These are phyloP conservation scores for Fopius arisanus DNA, from an alignment of 1,140 invertebrate species.

Conservation along the genomic window DNA sequence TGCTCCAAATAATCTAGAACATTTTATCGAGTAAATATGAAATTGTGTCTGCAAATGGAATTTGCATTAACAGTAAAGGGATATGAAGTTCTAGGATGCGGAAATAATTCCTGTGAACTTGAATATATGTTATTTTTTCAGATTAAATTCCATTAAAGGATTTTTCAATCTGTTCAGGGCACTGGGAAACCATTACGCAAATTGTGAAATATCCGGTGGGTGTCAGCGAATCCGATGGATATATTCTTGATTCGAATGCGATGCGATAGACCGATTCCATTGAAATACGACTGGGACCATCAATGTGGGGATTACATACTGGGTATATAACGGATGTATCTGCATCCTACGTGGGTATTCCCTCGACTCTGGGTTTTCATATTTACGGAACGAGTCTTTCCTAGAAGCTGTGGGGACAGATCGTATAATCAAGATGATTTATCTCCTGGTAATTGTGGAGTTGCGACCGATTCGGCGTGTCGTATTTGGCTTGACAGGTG, in stretches of 20 bases:
- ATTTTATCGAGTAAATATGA: not conserved
- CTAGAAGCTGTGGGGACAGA: not conserved
- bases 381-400: not conserved
- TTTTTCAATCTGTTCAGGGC: not conserved
- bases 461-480: too few relatives aligned
- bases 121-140: not conserved
- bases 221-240: conserved; percentile 10
- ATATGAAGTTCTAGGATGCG: not conserved
- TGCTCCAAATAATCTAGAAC: not conserved
- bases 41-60: not conserved
- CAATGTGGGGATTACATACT: conserved; percentile 26
- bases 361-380: not conserved
- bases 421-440: not conserved
- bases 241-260: conserved; percentile 34
- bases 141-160: not conserved
- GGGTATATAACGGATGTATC: not conserved
- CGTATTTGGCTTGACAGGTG: too few relatives aligned
- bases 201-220: not conserved
- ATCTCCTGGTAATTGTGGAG: not conserved
- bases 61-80: not conserved
- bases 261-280: conserved; percentile 40
- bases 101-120: not conserved
- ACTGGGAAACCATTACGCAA: not conserved
- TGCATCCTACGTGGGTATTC: not conserved
- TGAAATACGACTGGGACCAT: conserved; percentile 34